Evolutionary conservation across 2,797 vertebrate species (phyloP).

Genomic region (Graptemys geographica): DNA sequence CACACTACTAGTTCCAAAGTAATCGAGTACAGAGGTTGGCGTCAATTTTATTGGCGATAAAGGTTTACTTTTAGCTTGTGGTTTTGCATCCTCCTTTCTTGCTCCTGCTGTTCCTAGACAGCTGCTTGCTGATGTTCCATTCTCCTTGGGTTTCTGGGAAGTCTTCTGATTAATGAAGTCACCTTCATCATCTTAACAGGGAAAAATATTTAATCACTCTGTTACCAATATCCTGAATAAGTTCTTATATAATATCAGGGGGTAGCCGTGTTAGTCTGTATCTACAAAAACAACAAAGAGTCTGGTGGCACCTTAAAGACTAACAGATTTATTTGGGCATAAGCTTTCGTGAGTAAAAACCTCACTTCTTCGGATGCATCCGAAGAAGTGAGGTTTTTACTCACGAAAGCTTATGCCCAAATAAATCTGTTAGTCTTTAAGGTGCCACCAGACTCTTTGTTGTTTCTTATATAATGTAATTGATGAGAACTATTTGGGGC

Average conservation of each 20-base stretch:
- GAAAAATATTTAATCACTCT: conserved; percentile 28
- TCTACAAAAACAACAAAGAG: no score
- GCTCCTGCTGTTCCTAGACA: conserved; percentile 39
- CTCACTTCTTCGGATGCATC: no score
- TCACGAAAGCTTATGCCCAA: no score
- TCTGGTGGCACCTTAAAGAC: no score
- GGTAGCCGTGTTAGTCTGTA: no score
- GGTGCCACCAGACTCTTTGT: no score
- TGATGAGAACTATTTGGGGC: not conserved
- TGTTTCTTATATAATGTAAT: not conserved
- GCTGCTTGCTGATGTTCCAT: conserved; percentile 62
- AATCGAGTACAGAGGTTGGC: conserved; percentile 90
- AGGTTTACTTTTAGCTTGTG: conserved; percentile 76
- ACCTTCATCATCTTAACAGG: conserved; percentile 90
- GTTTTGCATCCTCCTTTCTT: conserved; percentile 78
- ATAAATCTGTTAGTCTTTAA: no score
- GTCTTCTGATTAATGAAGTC: conserved; percentile 87
- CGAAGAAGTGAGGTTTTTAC: no score
- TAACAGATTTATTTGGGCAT: no score
- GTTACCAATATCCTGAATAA: not conserved
- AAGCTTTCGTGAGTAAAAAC: no score
- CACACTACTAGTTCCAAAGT: conserved; percentile 87
- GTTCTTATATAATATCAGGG: conserved; percentile 6
- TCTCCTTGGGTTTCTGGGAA: conserved; percentile 84
- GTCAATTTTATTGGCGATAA: conserved; percentile 85